Conservation (phyloP, 2,113 vertebrate species). For the Cettia cetti region DNA sequence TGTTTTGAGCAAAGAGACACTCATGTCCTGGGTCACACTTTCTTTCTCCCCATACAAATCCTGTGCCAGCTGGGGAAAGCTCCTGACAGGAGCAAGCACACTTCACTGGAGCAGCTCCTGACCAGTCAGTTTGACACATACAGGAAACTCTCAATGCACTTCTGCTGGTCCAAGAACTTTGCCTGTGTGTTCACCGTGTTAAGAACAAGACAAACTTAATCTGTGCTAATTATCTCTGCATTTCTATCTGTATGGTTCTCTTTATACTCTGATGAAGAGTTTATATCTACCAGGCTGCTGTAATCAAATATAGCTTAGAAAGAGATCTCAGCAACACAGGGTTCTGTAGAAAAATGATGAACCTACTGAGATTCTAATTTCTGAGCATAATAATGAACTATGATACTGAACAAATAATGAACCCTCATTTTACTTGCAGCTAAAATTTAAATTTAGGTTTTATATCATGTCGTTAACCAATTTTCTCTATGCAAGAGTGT, state of each 20-base stretch:
- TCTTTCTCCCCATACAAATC: background rate
- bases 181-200: background rate
- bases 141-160: accelerated
- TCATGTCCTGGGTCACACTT: background rate
- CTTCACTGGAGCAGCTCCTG: background rate
- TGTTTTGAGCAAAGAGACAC: background rate
- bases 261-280: background rate
- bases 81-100: accelerated
- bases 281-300: background rate
- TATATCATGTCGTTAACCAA: background rate
- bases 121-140: background rate
- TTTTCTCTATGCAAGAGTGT: background rate
- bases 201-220: background rate
- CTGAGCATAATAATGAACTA: background rate
- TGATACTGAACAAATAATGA: background rate
- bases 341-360: background rate
- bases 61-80: background rate
- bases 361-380: background rate
- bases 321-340: background rate
- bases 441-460: conserved; percentile 1
- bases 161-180: background rate
- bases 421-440: background rate
- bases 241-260: background rate
- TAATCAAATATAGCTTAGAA: background rate
- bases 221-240: background rate